Evolutionary conservation across 2,888 invertebrate genomes (phyloP).

Genomic region (Hydrotaea cyrtoneurina): DNA sequence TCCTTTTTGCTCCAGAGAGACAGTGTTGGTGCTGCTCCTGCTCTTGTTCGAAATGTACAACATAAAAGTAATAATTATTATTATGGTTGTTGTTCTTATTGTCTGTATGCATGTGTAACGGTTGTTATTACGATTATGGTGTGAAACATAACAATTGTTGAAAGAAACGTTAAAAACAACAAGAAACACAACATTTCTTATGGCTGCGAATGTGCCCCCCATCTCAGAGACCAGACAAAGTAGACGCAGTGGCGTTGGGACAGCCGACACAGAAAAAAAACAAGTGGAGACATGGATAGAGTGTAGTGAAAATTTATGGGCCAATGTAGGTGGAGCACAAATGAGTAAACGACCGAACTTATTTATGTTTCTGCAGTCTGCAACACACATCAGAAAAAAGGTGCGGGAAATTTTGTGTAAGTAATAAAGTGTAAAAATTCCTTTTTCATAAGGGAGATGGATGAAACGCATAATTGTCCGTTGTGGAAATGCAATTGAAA

Average conservation of each 20-base stretch:
- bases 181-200: constrained; percentile 22
- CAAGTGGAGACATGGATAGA: constrained; percentile 8
- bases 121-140: constrained; percentile 57
- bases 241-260: background rate
- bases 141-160: constrained; percentile 65
- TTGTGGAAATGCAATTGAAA: too few species aligned
- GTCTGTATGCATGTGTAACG: constrained; percentile 25
- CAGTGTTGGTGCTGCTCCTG: constrained; percentile 13
- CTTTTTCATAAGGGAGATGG: background rate
- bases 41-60: constrained; percentile 57
- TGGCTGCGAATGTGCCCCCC: background rate
- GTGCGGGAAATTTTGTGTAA: background rate
- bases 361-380: constrained; percentile 70
- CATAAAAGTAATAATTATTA: constrained; percentile 68
- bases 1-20: constrained; percentile 11
- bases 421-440: background rate
- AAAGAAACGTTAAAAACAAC: constrained; percentile 31
- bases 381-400: background rate
- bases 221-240: constrained; percentile 26
- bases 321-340: constrained; percentile 59
- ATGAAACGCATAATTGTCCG: background rate
- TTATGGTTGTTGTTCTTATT: constrained; percentile 54
- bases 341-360: constrained; percentile 64
- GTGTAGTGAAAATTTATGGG: constrained; percentile 50
- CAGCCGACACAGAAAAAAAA: background rate